Evolutionary conservation across 2,888 invertebrate genomes (phyloP), one percentile per base, ranked within the genome.

Genomic region (Leptinotarsa haldemani): DNA sequence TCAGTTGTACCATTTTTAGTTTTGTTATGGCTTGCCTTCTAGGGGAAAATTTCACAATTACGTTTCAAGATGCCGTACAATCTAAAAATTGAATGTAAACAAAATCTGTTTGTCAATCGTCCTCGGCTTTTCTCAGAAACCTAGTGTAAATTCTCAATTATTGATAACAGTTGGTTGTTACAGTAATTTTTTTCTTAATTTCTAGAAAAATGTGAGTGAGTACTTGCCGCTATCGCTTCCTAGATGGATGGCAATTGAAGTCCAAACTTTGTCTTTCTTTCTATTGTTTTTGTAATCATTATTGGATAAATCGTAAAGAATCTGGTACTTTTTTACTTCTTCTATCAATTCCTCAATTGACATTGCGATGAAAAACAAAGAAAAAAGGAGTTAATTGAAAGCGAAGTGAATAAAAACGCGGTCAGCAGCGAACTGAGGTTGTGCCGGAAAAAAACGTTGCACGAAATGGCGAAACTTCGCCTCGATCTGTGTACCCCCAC

Each of bases 221-320:
- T 47, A 47, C 18, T 53, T 18, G 16, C 13, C 52, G n/a, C n/a
- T 52, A 13, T 52, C n/a, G 52, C 52, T 47, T 47, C 47, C 52
- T 53, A 53, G 52, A n/a, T 53, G n/a, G 7, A 5, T 18, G 16
- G 52, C 52, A 7, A 53, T 53, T n/a, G 16, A n/a, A 53, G 52
- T 53, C 52, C 52, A 7, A 53, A 53, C 52, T 18, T 53, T n/a
- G 16, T 52, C 52, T 52, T 52, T 66, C 46, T 65, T 65, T 4
- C 65, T 25, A 46, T 22, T 40, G 25, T 65, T 65, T 65, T 40
- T 65, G 25, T 65, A 65, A 65, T 65, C 63, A 9, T 7, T 40
- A 15, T 20, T 25, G 46, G n/a, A n/a, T 64, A 30, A 25, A 64
- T 30, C 64, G 25, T 25, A 64, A 15, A 64, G 46, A n/a, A 64